phyloP scores from a whole-genome alignment of 2,113 vertebrate genomes.

The Rallus limicola region DNA sequence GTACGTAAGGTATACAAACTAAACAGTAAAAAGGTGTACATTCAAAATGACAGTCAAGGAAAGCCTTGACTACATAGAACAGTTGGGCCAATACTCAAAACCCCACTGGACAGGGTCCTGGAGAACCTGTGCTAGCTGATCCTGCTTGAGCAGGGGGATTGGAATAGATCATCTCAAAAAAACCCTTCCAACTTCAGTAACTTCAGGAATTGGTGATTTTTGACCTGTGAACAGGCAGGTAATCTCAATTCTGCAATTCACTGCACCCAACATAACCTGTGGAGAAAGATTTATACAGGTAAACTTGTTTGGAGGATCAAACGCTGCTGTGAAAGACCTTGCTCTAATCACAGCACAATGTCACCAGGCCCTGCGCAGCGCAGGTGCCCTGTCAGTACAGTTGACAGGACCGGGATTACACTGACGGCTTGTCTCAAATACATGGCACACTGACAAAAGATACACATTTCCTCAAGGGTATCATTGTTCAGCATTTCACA shows the following conservation, averaged over 20 bases:
- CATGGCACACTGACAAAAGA: constrained; percentile 22
- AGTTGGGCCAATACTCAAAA: not conserved
- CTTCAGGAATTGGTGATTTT: not conserved
- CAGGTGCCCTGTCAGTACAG: constrained; percentile 1
- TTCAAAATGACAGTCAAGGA: not conserved
- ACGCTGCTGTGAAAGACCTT: not conserved
- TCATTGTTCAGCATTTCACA: not conserved
- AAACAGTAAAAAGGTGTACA: not conserved
- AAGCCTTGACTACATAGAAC: not conserved
- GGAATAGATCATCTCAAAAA: not conserved
- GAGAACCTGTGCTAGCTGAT: not conserved
- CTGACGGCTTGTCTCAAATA: not conserved
- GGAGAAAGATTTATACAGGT: not conserved
- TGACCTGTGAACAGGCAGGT: not conserved
- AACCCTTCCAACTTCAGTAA: not conserved
- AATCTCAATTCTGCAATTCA: not conserved
- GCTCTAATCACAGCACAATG: not conserved
- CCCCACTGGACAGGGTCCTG: not conserved
- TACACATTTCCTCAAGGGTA: constrained; percentile 24
- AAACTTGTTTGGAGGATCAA: not conserved
- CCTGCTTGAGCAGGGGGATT: not conserved
- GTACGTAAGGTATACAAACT: not conserved
- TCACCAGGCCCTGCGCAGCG: not conserved
- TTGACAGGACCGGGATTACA: constrained; percentile 25
- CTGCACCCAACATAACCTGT: not conserved